These are phyloP conservation scores for Parelbella ahira DNA, from an alignment of 2,888 invertebrate genomes.

Conservation along the genomic window DNA sequence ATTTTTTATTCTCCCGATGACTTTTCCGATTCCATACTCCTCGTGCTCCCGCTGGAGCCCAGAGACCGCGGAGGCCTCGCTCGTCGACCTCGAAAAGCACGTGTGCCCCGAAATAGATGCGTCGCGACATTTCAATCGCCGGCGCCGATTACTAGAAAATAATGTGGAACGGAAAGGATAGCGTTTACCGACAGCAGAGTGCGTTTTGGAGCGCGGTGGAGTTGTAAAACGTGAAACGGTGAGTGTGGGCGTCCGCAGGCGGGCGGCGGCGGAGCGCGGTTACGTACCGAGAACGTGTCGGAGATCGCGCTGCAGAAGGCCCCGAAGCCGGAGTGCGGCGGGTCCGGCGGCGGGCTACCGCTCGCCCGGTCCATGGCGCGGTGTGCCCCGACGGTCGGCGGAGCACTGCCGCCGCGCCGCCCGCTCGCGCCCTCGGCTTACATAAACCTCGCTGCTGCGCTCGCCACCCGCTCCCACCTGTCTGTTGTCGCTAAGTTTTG, in stretches of 20 bases:
- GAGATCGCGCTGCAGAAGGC: constrained; percentile 77
- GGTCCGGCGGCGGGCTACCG: constrained; percentile 49
- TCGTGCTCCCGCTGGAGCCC: constrained; percentile 35
- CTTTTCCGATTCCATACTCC: constrained; percentile 51
- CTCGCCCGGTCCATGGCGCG: constrained; percentile 48
- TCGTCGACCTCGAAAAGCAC: constrained; percentile 66
- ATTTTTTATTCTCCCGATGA: constrained; percentile 69
- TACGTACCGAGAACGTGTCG: constrained; percentile 76
- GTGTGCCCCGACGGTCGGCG: constrained; percentile 55
- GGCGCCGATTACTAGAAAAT: constrained; percentile 29
- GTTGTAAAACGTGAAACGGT: no score
- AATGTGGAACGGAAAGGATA: constrained; percentile 32
- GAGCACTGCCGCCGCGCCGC: constrained; percentile 60
- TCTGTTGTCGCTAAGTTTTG: constrained; percentile 71
- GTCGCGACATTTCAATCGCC: constrained; percentile 44
- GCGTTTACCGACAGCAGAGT: constrained; percentile 52
- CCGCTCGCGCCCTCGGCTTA: constrained; percentile 53
- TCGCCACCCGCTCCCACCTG: constrained; percentile 71
- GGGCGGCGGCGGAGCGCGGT: constrained; percentile 28
- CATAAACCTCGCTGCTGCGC: constrained; percentile 53
- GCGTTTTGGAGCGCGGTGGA: constrained; percentile 40
- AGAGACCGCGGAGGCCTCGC: constrained; percentile 41
- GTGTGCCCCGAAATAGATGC: constrained; percentile 68
- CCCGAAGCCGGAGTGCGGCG: constrained; percentile 65
- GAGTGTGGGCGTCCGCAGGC: no score